A percentile compares a stretch with the other conserved stretches of the same genome.
phyloP scores from a whole-genome alignment of 2,113 vertebrate species.

The Cyanoramphus novaezelandiae region DNA sequence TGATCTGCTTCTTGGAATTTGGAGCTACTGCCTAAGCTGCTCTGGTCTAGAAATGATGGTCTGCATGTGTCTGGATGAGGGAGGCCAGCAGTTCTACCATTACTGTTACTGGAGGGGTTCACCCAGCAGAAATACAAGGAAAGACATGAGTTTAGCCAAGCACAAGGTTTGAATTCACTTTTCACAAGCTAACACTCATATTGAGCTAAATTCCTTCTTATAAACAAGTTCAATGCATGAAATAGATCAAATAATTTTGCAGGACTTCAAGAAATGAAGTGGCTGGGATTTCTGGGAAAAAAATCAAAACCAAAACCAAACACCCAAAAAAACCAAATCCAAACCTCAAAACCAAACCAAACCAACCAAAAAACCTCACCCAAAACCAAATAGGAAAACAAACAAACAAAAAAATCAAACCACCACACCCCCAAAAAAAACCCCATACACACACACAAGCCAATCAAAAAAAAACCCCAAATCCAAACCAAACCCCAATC shows the following conservation, averaged over 20 bases:
- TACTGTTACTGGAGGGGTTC: neutral
- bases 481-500: neutral
- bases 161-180: neutral
- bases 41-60: neutral
- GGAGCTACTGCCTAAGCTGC: neutral
- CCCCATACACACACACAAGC: neutral
- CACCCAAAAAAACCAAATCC: neutral
- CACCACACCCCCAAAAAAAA: no score
- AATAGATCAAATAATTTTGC: neutral
- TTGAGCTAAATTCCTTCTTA: neutral
- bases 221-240: neutral
- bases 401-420: no score
- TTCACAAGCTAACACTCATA: neutral
- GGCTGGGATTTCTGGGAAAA: neutral
- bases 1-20: neutral
- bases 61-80: neutral
- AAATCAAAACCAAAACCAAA: fast-evolving
- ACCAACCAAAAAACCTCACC: neutral
- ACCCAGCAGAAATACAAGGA: neutral
- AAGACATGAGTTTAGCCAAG: neutral
- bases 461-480: neutral
- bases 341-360: neutral
- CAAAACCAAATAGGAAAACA: neutral
- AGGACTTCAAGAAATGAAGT: neutral
- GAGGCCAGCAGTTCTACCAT: neutral